Conservation (phyloP, 2,888 invertebrate genomes). For the Luffia ferchaultella region DNA sequence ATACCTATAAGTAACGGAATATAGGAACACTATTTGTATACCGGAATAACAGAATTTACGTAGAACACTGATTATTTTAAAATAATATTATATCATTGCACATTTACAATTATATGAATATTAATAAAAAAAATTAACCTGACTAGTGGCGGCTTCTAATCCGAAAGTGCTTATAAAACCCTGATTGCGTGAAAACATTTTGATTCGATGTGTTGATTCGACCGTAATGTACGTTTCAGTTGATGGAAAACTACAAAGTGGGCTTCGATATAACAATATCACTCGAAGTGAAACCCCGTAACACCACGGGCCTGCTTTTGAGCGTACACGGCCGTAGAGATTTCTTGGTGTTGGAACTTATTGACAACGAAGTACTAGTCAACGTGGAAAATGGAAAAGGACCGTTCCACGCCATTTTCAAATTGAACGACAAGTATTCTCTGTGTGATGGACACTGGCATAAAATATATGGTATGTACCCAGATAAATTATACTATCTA, state of each 20-base stretch:
- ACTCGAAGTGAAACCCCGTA: constrained; percentile 88
- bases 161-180: too few species aligned
- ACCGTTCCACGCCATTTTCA: constrained; percentile 77
- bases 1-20: too few species aligned
- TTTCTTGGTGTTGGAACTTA: constrained; percentile 86
- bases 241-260: constrained; percentile 78
- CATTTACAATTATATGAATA: too few species aligned
- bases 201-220: too few species aligned
- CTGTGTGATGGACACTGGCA: constrained; percentile 98
- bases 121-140: too few species aligned
- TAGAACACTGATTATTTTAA: too few species aligned
- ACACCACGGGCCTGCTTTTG: constrained; percentile 83
- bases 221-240: too few species aligned
- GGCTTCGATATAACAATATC: constrained; percentile 80
- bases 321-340: constrained; percentile 86
- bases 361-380: constrained; percentile 84
- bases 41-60: too few species aligned
- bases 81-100: too few species aligned
- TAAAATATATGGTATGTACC: constrained; percentile 72
- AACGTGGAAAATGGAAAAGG: constrained; percentile 87
- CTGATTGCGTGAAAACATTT: too few species aligned
- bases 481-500: background rate
- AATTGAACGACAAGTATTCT: constrained; percentile 69
- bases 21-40: too few species aligned
- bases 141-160: too few species aligned